Evolutionary conservation across 2,888 invertebrate species (phyloP).

Genomic region (Cryptocheilus praepositus): DNA sequence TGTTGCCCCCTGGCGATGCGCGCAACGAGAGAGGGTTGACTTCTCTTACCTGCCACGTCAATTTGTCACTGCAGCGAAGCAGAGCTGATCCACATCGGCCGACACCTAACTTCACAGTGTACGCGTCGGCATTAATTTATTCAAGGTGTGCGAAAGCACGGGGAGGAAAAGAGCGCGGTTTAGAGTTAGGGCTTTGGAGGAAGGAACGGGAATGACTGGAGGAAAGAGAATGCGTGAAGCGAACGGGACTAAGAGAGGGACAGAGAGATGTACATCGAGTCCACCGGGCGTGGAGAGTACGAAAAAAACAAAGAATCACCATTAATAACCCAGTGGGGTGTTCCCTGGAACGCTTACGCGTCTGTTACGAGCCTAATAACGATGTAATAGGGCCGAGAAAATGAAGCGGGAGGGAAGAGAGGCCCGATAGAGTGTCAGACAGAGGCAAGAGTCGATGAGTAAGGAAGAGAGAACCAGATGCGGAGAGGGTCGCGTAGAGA

Average conservation of each 20-base stretch:
- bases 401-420: slow-evolving; percentile 44
- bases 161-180: slow-evolving; percentile 8
- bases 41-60: slow-evolving; percentile 53
- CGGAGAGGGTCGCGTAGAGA: slow-evolving; percentile 9
- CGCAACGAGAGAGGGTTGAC: background rate
- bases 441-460: background rate
- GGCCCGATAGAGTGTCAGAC: slow-evolving; percentile 20
- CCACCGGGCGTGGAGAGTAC: slow-evolving; percentile 48
- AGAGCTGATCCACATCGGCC: slow-evolving; percentile 37
- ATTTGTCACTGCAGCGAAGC: slow-evolving; percentile 55
- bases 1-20: background rate
- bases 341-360: slow-evolving; percentile 62
- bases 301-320: slow-evolving; percentile 62
- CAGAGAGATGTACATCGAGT: slow-evolving; percentile 32
- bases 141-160: slow-evolving; percentile 44
- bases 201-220: background rate
- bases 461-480: slow-evolving; percentile 12
- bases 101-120: slow-evolving; percentile 52
- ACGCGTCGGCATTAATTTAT: slow-evolving; percentile 60
- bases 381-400: slow-evolving; percentile 63
- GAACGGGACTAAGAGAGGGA: background rate
- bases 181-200: slow-evolving; percentile 6
- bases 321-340: slow-evolving; percentile 70
- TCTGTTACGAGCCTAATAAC: slow-evolving; percentile 67
- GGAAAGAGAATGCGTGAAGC: background rate